Evolutionary conservation across 1,140 invertebrate genomes (phyloP).

Genomic region (Eurosta solidaginis): DNA sequence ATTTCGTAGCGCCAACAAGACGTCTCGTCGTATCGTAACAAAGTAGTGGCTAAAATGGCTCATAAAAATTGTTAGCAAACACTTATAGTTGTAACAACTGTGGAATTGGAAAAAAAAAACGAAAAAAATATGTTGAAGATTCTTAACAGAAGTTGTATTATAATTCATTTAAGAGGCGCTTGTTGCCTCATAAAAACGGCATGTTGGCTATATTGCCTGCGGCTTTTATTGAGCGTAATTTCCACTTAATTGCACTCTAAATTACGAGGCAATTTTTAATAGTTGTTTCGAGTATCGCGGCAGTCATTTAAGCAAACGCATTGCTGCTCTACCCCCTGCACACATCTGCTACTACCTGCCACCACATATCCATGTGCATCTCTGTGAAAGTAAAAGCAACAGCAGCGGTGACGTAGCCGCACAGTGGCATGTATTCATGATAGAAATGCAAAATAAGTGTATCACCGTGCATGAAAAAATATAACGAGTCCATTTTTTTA

Average conservation of each 20-base stretch:
- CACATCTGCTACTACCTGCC: not conserved
- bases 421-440: too few relatives aligned
- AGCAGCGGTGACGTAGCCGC: too few relatives aligned
- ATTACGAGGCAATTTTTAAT: slow-evolving; percentile 28
- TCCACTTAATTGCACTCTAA: slow-evolving; percentile 25
- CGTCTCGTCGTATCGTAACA: not conserved
- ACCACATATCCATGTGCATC: too few relatives aligned
- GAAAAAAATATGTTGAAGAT: not conserved
- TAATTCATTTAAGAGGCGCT: slow-evolving; percentile 25
- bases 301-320: not conserved
- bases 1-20: not conserved
- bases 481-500: too few relatives aligned
- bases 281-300: not conserved
- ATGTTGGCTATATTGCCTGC: slow-evolving; percentile 20
- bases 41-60: not conserved
- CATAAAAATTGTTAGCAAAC: slow-evolving; percentile 21
- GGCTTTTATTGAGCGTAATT: slow-evolving; percentile 27
- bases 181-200: slow-evolving; percentile 20
- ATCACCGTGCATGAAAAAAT: too few relatives aligned
- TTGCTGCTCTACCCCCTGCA: too few relatives aligned
- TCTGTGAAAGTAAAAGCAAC: slow-evolving; percentile 5
- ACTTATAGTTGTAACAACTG: not conserved
- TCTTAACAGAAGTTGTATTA: not conserved
- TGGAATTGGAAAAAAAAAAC: too few relatives aligned
- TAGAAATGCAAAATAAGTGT: too few relatives aligned